Evolutionary conservation across 2,888 invertebrate genomes (phyloP), one percentile per base, ranked within the genome.

Genomic region (Apoderus coryli): DNA sequence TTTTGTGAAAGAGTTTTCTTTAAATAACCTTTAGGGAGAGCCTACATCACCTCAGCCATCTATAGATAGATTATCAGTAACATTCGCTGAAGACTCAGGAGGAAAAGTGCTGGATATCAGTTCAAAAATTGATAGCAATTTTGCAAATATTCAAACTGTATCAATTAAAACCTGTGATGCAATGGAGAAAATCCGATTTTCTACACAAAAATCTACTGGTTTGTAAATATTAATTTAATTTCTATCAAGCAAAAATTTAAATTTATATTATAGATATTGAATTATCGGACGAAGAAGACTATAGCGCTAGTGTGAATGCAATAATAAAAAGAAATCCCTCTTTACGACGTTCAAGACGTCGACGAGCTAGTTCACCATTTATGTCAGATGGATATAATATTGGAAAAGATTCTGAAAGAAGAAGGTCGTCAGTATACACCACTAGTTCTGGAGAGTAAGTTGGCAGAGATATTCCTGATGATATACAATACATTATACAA

Each of bases 381-480:
- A 9, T 68, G 65, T 19, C 71, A 59, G 41, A 37, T 48, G 19
- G 28, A 1, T 27, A 22, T 2, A 27, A 27, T 4, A n/a, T 6
- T n/a, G 41, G 37, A 45, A 63, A 24, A 13, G 50, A 50, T 24
- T 47, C 43, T 32, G 63, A 61, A 40, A 56, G 72, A 29, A 59
- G 78, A 34, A 60, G 74, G 44, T 73, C 77, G 1, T 76, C 76
- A n/a, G 80, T 75, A 26, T 80, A 77, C 49, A 88, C 86, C 25
- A 81, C 76, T 22, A 85, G 82, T 49, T 88, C 86, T 38, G 85
- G 79, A 54, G 84, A 85, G 84, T 84, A 59, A 65, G 75, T 63
- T n/a, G n/a, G n/a, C n/a, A n/a, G n/a, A n/a, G n/a, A n/a, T n/a
- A n/a, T n/a, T n/a, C n/a, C n/a, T n/a, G n/a, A n/a, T n/a, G n/a